Conservation (phyloP, 2,797 vertebrate genomes). For the Ceryle rudis region DNA sequence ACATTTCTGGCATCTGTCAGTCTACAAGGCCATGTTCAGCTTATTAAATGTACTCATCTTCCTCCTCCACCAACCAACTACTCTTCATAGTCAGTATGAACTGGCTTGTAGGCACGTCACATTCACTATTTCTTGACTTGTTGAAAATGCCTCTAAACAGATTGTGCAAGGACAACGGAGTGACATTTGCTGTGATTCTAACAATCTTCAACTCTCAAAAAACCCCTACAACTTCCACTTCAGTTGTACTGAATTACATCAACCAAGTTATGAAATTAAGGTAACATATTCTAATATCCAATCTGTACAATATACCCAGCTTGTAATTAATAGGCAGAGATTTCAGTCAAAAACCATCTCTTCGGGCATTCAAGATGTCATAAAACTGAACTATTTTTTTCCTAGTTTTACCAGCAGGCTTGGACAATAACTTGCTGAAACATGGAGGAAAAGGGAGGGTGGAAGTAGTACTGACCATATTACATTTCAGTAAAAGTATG, state of each 20-base stretch:
- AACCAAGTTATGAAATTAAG: background rate
- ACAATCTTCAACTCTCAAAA: background rate
- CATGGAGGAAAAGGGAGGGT: fast-evolving
- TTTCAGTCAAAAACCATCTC: background rate
- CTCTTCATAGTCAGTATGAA: background rate
- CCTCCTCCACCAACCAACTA: background rate
- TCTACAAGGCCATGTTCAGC: background rate
- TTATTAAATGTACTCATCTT: background rate
- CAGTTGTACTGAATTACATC: background rate
- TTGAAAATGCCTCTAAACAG: background rate
- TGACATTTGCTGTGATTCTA: background rate
- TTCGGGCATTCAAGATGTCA: background rate
- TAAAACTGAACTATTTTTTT: background rate
- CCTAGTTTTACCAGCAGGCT: background rate
- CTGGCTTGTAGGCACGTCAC: background rate
- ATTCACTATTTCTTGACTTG: background rate
- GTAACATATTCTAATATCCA: background rate
- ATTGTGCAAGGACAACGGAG: background rate
- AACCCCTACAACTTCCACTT: background rate
- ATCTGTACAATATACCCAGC: background rate
- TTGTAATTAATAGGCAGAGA: background rate
- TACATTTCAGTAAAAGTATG: background rate
- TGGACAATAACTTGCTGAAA: background rate
- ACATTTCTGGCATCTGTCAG: background rate
- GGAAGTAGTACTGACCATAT: background rate